Conservation (phyloP, 2,888 invertebrate genomes). For the Tridacna gigas region DNA sequence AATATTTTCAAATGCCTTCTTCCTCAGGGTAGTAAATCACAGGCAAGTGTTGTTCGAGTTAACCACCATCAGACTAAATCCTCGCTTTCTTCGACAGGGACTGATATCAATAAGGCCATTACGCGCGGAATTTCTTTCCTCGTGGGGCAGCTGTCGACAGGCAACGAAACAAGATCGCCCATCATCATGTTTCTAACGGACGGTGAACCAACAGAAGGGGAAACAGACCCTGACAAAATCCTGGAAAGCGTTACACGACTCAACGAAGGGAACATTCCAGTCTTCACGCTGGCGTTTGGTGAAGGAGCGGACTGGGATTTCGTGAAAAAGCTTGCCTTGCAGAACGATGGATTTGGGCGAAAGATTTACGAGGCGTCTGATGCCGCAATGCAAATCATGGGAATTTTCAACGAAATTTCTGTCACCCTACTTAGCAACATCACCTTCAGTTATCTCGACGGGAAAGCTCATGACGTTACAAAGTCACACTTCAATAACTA, state of each 20-base stretch:
- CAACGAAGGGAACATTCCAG: slow-evolving; percentile 68
- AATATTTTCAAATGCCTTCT: too few relatives aligned
- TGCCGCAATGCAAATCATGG: slow-evolving; percentile 89
- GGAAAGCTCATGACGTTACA: slow-evolving; percentile 73
- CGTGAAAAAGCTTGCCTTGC: slow-evolving; percentile 84
- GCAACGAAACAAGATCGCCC: slow-evolving; percentile 41
- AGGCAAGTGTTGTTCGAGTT: too few relatives aligned
- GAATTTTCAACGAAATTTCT: slow-evolving; percentile 88
- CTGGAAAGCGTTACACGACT: slow-evolving; percentile 57
- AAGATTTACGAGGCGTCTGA: slow-evolving; percentile 91
- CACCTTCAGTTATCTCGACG: slow-evolving; percentile 87
- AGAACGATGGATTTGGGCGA: slow-evolving; percentile 89
- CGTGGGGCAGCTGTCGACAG: slow-evolving; percentile 73
- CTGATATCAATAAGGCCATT: slow-evolving; percentile 88
- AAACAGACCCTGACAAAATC: slow-evolving; percentile 78
- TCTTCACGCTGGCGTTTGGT: slow-evolving; percentile 75
- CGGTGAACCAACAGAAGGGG: slow-evolving; percentile 84
- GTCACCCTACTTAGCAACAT: slow-evolving; percentile 90
- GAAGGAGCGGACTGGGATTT: slow-evolving; percentile 72
- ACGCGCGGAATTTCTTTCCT: slow-evolving; percentile 85
- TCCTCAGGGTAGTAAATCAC: too few relatives aligned
- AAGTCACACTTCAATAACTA: slow-evolving; percentile 59
- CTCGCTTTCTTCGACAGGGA: slow-evolving; percentile 40
- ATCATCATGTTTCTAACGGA: slow-evolving; percentile 85
- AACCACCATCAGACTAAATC: too few relatives aligned